Evolutionary conservation across 2,797 vertebrate species (phyloP).

Genomic region (Gila robusta): DNA sequence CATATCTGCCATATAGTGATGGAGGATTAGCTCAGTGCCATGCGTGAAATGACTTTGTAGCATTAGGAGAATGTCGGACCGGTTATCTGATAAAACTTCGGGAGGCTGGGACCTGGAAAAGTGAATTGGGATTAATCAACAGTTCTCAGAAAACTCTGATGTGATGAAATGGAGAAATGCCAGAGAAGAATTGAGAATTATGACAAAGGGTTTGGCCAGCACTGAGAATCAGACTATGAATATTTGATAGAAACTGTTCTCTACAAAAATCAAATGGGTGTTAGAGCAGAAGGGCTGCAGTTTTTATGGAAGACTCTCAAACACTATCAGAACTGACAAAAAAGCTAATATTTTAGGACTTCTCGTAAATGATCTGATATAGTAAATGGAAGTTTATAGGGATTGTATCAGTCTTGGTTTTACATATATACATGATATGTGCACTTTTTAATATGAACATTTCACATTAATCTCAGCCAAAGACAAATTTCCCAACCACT

Average conservation of each 20-base stretch:
- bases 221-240: neutral
- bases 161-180: constrained; percentile 20
- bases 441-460: neutral
- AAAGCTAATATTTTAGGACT: neutral
- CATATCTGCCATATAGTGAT: constrained; percentile 35
- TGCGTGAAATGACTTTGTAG: constrained; percentile 52
- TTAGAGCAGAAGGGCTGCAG: neutral
- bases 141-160: constrained; percentile 23
- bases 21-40: constrained; percentile 24
- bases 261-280: neutral
- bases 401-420: too few relatives aligned
- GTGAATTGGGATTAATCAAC: constrained; percentile 44
- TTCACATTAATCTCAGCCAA: neutral
- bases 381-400: neutral
- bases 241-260: constrained; percentile 19
- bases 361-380: neutral
- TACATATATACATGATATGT: neutral
- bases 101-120: constrained; percentile 22
- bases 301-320: neutral
- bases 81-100: constrained; percentile 36
- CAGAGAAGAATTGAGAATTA: neutral
- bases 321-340: neutral
- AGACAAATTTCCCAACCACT: neutral
- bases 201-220: neutral
- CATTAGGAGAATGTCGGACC: constrained; percentile 24